Conservation (phyloP, 1,140 invertebrate species). For the Leptopilina clavipes region DNA sequence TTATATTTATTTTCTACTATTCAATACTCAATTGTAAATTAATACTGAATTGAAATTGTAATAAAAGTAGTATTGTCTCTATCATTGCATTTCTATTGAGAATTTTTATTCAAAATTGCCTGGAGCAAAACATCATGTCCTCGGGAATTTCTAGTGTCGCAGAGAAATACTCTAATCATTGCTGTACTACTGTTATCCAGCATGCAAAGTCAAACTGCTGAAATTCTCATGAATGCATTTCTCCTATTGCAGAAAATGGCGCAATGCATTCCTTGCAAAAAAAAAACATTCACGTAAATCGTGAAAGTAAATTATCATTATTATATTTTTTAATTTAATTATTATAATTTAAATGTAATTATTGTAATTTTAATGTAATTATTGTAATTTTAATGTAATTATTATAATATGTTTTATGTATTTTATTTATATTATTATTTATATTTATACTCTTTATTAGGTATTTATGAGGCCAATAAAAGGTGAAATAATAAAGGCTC, state of each 20-base stretch:
- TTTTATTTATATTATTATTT: too few relatives aligned
- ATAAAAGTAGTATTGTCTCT: neutral
- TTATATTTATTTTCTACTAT: too few relatives aligned
- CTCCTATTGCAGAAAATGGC: neutral
- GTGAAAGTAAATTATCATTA: neutral
- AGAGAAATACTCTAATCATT: slow-evolving; percentile 12
- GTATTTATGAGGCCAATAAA: too few relatives aligned
- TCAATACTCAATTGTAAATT: too few relatives aligned
- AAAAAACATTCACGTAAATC: neutral
- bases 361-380: too few relatives aligned
- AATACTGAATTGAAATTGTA: too few relatives aligned
- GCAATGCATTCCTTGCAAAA: slow-evolving; percentile 1
- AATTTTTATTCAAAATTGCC: neutral
- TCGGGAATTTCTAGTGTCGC: neutral
- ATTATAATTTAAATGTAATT: neutral
- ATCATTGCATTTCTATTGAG: neutral
- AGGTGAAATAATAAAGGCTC: too few relatives aligned
- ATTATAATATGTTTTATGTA: too few relatives aligned
- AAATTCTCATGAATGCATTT: slow-evolving; percentile 13
- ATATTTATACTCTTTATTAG: too few relatives aligned
- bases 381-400: too few relatives aligned
- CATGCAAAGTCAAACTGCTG: neutral
- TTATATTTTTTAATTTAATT: neutral
- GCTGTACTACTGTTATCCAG: neutral
- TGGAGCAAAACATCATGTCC: slow-evolving; percentile 8